phyloP scores from a whole-genome alignment of 2,888 invertebrate genomes.

The Lysandra coridon region DNA sequence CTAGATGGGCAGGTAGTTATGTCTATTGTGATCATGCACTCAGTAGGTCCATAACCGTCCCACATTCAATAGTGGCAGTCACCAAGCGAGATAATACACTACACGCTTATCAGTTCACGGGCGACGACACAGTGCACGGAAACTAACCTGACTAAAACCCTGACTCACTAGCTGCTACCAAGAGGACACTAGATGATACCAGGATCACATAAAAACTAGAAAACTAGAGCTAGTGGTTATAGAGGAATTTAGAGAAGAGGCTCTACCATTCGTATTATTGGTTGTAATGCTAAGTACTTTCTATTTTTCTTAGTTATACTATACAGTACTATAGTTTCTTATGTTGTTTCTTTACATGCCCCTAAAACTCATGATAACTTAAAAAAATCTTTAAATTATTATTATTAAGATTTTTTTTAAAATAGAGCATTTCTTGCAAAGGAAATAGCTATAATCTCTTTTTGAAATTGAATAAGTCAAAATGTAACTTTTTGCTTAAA shows the following conservation, averaged over 20 bases:
- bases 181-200: background rate
- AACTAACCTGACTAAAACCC: background rate
- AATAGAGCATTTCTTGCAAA: too few relatives aligned
- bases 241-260: too few relatives aligned
- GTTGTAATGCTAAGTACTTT: too few relatives aligned
- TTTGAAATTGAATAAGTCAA: background rate
- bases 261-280: too few relatives aligned
- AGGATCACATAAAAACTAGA: background rate
- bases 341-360: too few relatives aligned
- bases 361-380: too few relatives aligned
- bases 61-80: slow-evolving; percentile 59
- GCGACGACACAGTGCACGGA: background rate
- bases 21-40: background rate
- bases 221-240: too few relatives aligned
- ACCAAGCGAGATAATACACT: slow-evolving; percentile 54
- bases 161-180: background rate
- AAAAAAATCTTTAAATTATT: too few relatives aligned
- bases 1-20: too few relatives aligned
- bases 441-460: background rate
- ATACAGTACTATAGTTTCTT: too few relatives aligned
- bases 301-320: too few relatives aligned
- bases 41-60: slow-evolving; percentile 55
- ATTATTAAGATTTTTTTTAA: too few relatives aligned
- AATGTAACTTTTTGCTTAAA: background rate
- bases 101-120: slow-evolving; percentile 6